Percentiles rank a stretch among this genome's conserved stretches.
These are phyloP conservation scores for Corythoichthys intestinalis DNA, from an alignment of 2,113 vertebrate species.

Conservation along the genomic window DNA sequence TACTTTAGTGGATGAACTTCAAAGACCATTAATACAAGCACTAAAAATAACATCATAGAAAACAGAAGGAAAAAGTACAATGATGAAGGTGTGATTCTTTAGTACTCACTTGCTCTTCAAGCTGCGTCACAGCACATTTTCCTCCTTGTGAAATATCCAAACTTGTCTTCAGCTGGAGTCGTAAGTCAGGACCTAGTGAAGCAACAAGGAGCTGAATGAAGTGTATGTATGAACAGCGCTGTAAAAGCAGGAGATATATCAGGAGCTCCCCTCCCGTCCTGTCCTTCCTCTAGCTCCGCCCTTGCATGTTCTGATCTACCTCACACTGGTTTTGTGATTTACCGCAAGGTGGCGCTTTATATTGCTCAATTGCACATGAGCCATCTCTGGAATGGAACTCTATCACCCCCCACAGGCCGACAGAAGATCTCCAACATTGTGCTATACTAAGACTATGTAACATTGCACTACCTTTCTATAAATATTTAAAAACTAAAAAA, in stretches of 20 bases:
- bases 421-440: background rate
- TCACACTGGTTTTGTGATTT: background rate
- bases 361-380: conserved; percentile 34
- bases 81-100: background rate
- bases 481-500: too few relatives aligned
- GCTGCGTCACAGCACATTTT: conserved; percentile 19
- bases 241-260: background rate
- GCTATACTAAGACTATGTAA: too few relatives aligned
- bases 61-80: background rate
- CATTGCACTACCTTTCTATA: too few relatives aligned
- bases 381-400: conserved; percentile 14
- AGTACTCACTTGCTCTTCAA: conserved; percentile 39
- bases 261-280: background rate
- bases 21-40: too few relatives aligned
- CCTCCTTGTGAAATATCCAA: background rate
- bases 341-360: background rate
- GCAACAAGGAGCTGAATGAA: background rate
- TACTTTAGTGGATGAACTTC: too few relatives aligned
- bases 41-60: background rate
- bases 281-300: background rate
- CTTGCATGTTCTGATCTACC: background rate
- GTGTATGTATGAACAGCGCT: background rate
- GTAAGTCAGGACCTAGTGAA: conserved; percentile 17
- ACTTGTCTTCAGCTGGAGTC: conserved; percentile 12
- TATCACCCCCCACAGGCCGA: conserved; percentile 16